Evolutionary conservation across 1,140 invertebrate genomes (phyloP), one percentile per base, ranked within the genome.

Genomic region (Formica selysi): DNA sequence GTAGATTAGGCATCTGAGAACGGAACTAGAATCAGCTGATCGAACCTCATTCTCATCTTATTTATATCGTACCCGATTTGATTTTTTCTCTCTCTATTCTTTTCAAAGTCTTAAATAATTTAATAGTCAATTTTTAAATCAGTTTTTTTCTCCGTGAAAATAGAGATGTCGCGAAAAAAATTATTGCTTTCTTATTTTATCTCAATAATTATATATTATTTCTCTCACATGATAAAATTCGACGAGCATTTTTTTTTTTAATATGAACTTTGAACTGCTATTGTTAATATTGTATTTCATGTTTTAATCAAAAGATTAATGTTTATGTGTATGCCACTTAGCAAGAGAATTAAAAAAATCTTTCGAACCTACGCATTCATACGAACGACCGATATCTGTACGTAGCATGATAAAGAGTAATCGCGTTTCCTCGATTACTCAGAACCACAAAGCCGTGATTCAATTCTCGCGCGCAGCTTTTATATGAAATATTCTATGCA

Each of bases 401-500:
- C 16, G 1, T 29, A 3, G 1, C 0, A 19, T 26, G 22, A 71
- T 78, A 70, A 3, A 70, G 11, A 70, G 19, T 16, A 80, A 80
- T 71, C 65, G 32, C 65, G 1, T 68, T 41, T 68, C 32, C 76
- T 80, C 29, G 44, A 54, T 78, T 26, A 26, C 22, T 22, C 10
- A 48, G 36, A 68, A 41, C 36, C 13, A 13, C 19, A 32, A 68
- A n/a, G 22, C 8, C 13, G 22, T 11, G 41, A 54, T 1, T 26
- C 32, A n/a, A 38, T 19, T 19, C 13, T 70, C n/a, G 13, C 29
- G 44, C 29, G 36, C n/a, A 59, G 32, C 36, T 61, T 32, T 4
- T 73, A 68, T 73, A 22, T 13, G n/a, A 36, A 44, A 61, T 73
- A 71, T 83, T 74, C n/a, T 59, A 38, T 36, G 26, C 7, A 48